Base-by-base conservation (phyloP, 2,797 vertebrate species). In the Muscicapa striata region DNA sequence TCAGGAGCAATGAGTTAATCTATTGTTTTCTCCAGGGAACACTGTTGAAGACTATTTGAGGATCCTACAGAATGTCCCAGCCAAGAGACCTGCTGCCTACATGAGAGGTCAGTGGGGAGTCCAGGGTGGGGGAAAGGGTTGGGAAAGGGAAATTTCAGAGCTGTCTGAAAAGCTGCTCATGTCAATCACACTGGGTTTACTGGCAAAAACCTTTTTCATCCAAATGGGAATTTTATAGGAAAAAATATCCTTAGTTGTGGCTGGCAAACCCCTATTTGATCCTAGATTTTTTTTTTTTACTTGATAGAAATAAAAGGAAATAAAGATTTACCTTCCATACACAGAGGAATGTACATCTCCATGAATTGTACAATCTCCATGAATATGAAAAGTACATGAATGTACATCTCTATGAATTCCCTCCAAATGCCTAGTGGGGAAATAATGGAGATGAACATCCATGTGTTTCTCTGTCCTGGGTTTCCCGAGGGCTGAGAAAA, bases 91-190 rank as follows among this genome's bases (percentile, higher is more conserved):
- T 2, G 94, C 90, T 91, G 97, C 98, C 22, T 97, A 98, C 84
- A 84, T 98, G 93, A 96, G 96, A 98, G 98, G 98, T 98, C 73
- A 97, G 98, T 97, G 95, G n/a, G 66, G 46, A 86, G 54, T 38
- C 30, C 26, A 24, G 20, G 20, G 38, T 8, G 49, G 63, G 26
- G 40, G 32, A n/a, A 38, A 22, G 29, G 40, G 27, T 1, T 27
- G 68, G 79, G 38, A 49, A 68, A 58, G 26, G 30, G 43, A 54
- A 34, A 10, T 27, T 32, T 49, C 52, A 43, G 59, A 66, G 63
- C 46, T 74, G 51, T 49, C 20, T 73, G 27, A 43, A 61, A 66
- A 59, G 38, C 48, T 79, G 20, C 13, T 66, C 13, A 0, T 34
- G 13, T 15, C 17, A 11, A 10, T 54, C 38, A 40, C 8, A 22